A percentile compares a stretch with the other conserved stretches of the same genome.
Conservation (phyloP, 2,888 invertebrate species). For the Stenodema calcarata region DNA sequence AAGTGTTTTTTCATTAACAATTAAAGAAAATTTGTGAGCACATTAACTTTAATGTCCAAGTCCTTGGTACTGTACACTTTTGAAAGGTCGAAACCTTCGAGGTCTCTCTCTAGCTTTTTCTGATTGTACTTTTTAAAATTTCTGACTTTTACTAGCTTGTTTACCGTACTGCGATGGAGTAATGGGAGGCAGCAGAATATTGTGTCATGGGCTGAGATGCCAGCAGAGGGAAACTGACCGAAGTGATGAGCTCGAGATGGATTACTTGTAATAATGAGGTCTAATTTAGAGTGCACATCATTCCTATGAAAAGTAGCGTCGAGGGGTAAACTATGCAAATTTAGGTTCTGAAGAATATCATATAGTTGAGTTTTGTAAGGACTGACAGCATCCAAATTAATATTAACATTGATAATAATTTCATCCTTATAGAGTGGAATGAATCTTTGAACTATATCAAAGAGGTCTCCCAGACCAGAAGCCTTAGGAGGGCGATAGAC, state of each 20-base stretch:
- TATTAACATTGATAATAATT: not conserved
- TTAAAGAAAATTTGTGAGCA: not conserved
- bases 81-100: not conserved
- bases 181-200: not conserved
- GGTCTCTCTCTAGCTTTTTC: not conserved
- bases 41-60: not conserved
- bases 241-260: not conserved
- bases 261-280: not conserved
- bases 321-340: not conserved
- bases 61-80: not conserved
- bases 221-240: not conserved
- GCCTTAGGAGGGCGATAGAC: constrained; percentile 30
- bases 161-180: not conserved
- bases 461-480: not conserved
- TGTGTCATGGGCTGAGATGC: not conserved
- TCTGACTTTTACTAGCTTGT: not conserved
- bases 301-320: not conserved
- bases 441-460: not conserved
- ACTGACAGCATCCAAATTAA: not conserved
- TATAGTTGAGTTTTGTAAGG: constrained; percentile 11
- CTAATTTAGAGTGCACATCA: not conserved
- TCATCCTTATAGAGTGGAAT: not conserved
- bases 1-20: not conserved
- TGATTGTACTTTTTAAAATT: not conserved
- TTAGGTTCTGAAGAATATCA: not conserved